Percentiles rank a stretch among this genome's conserved stretches.
These are phyloP conservation scores for Drosophila orosa DNA, from an alignment of 1,140 invertebrate species.

Conservation along the genomic window DNA sequence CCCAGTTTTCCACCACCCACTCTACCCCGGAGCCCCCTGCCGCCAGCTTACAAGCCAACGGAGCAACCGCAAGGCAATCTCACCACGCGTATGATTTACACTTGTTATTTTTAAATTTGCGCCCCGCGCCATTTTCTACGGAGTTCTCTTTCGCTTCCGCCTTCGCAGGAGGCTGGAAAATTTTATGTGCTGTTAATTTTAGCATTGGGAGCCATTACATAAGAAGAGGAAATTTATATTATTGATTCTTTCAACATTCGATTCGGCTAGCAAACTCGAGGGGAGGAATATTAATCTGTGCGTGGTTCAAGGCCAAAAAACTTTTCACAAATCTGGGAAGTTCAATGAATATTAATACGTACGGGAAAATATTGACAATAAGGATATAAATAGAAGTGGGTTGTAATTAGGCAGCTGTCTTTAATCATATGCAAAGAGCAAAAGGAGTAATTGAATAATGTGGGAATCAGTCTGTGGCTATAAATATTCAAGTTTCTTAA, in stretches of 20 bases:
- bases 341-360: conserved; percentile 13
- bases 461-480: no score
- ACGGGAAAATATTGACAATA: conserved; percentile 3
- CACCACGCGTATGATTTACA: conserved; percentile 77
- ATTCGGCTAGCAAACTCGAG: not conserved
- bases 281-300: conserved; percentile 1
- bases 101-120: conserved; percentile 80
- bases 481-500: not conserved
- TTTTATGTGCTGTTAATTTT: conserved; percentile 58
- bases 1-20: not conserved
- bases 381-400: not conserved
- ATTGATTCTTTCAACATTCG: conserved; percentile 30
- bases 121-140: conserved; percentile 61
- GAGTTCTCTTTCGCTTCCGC: conserved; percentile 53
- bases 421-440: conserved; percentile 6
- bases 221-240: conserved; percentile 37
- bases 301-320: conserved; percentile 17
- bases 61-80: conserved; percentile 47
- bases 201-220: conserved; percentile 41
- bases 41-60: conserved; percentile 5
- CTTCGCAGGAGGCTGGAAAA: conserved; percentile 25
- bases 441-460: not conserved
- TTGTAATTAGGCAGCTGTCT: not conserved
- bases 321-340: not conserved
- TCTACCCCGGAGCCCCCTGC: not conserved